These are phyloP conservation scores for Paramormyrops kingsleyae DNA, from an alignment of 2,113 vertebrate genomes.

Conservation along the genomic window DNA sequence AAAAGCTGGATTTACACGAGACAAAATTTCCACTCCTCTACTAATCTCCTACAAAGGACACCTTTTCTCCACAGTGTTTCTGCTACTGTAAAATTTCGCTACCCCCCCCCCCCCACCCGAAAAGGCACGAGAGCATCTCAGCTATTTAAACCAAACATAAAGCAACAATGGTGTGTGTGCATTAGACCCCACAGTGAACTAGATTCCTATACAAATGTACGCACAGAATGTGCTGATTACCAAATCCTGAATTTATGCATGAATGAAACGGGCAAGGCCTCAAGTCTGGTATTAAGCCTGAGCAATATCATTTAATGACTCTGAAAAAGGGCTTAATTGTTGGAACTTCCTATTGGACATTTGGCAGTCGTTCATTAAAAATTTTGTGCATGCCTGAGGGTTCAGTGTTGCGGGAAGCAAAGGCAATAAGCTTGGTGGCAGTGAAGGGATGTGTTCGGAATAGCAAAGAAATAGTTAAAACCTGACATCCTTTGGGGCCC, in stretches of 20 bases:
- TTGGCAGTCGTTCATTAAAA: neutral
- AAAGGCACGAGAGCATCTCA: neutral
- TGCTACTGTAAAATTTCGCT: neutral
- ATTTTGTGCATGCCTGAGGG: constrained; percentile 1
- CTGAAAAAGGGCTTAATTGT: neutral
- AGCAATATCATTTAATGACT: neutral
- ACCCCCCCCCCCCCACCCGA: neutral
- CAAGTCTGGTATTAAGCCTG: neutral
- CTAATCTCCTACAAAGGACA: neutral
- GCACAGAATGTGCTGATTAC: neutral
- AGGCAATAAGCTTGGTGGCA: neutral
- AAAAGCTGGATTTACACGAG: neutral
- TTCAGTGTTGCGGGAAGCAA: neutral
- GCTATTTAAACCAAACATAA: neutral
- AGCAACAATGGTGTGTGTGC: neutral
- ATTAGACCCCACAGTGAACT: neutral
- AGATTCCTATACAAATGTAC: neutral
- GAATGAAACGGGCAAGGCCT: neutral
- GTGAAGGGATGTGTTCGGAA: neutral
- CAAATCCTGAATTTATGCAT: constrained; percentile 4
- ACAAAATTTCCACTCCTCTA: neutral
- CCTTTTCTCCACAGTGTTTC: neutral
- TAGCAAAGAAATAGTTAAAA: neutral
- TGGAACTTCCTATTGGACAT: neutral
- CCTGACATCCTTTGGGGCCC: neutral